Evolutionary conservation across 2,797 vertebrate genomes (phyloP), one percentile per base, ranked within the genome.

Genomic region (Avahi laniger): DNA sequence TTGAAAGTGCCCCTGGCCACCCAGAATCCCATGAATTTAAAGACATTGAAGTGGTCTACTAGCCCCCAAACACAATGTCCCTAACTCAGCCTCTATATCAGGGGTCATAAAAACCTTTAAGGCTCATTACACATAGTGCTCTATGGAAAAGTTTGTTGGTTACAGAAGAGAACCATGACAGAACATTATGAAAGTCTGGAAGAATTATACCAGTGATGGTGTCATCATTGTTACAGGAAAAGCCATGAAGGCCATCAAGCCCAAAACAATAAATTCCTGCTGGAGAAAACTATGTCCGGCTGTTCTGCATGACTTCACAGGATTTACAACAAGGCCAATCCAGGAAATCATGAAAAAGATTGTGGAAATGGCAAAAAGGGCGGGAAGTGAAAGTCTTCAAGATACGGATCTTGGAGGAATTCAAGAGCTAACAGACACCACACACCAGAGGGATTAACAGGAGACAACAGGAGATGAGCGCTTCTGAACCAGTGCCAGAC

Each of bases 381-480:
- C 8, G 33, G 63, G 63, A 8, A 17, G 17, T 18, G 63, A 65
- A 65, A n/a, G 3, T 3, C 33, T 65, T 65, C 33, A n/a, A 65
- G 33, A 18, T 33, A 65, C 4, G 33, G 33, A n/a, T n/a, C 33
- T 65, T 65, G 63, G 63, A 17, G 33, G n/a, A 65, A 65, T n/a
- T 65, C 33, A 65, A 65, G 33, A 18, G 33, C 63, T 9, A n/a
- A n/a, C 33, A 65, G 63, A 65, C 33, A 65, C 33, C 63, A 65
- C 17, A 65, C 17, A 18, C 15, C 33, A n/a, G 63, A n/a, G 63
- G 33, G 33, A n/a, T 18, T 65, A 18, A 65, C 63, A n/a, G 63
- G n/a, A 18, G 63, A n/a, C 33, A 33, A n/a, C 33, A 2, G 33
- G 3, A 65, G 33, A 65, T n/a, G 3, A 17, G 33, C 0, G 1